phyloP scores from a whole-genome alignment of 2,888 invertebrate genomes.

The Aelia acuminata region DNA sequence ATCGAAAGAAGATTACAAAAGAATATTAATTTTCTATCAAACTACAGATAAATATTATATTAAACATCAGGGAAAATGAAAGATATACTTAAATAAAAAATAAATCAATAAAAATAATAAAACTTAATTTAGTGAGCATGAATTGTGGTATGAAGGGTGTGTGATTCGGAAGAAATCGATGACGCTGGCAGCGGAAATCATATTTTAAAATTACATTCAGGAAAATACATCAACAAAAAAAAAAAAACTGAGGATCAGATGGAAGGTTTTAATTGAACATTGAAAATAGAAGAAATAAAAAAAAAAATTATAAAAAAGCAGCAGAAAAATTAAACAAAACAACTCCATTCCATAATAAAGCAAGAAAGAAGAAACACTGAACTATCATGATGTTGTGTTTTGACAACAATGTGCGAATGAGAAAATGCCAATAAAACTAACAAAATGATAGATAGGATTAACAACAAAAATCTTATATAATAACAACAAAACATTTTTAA shows the following conservation, averaged over 20 bases:
- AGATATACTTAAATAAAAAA: neutral
- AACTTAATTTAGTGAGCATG: slow-evolving; percentile 35
- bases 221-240: neutral
- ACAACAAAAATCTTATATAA: neutral
- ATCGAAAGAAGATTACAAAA: neutral
- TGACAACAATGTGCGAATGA: neutral
- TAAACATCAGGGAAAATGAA: slow-evolving; percentile 42
- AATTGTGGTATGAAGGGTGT: neutral
- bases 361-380: neutral
- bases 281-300: neutral
- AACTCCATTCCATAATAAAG: neutral
- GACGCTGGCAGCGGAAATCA: neutral
- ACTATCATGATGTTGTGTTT: neutral
- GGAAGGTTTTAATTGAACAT: neutral
- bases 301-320: neutral
- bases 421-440: neutral
- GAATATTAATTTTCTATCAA: neutral
- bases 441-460: neutral
- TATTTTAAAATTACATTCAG: neutral
- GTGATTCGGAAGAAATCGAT: neutral
- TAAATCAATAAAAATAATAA: neutral
- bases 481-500: neutral
- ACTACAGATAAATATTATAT: neutral
- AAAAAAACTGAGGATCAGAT: neutral
- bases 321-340: neutral